A percentile compares a stretch with the other conserved stretches of the same genome.
These are phyloP conservation scores for Galagoides demidoff DNA, from an alignment of 2,797 vertebrate genomes.

Conservation along the genomic window DNA sequence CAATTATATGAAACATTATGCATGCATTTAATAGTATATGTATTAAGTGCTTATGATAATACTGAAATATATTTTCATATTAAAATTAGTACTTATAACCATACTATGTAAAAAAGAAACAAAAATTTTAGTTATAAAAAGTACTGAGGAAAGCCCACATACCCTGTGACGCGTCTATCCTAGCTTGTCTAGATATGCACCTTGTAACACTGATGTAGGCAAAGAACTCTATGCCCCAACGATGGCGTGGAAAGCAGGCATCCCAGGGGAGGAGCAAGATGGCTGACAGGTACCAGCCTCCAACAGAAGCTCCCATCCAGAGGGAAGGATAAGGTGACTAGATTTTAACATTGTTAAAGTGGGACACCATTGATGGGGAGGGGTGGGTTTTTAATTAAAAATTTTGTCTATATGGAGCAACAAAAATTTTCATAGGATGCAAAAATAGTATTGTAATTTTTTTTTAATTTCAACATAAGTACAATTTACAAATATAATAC, in stretches of 20 bases:
- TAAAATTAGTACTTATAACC: not conserved
- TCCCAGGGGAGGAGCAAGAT: no score
- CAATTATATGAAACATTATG: not conserved
- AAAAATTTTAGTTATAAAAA: not conserved
- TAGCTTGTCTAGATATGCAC: not conserved
- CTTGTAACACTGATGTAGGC: not conserved
- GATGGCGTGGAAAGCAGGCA: not conserved
- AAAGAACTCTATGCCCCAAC: not conserved
- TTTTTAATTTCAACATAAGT: no score
- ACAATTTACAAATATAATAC: no score
- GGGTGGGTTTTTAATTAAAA: no score
- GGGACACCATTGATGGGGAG: no score
- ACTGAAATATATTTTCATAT: not conserved
- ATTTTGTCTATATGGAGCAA: no score
- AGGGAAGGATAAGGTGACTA: no score
- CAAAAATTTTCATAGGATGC: no score
- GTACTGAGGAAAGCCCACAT: not conserved
- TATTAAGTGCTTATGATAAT: not conserved
- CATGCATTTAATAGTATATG: not conserved
- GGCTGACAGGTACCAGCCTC: no score
- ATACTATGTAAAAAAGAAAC: not conserved
- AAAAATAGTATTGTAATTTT: no score
- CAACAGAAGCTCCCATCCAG: no score
- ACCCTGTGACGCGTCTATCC: not conserved
- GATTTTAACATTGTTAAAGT: no score